Evolutionary conservation across 2,113 vertebrate species (phyloP).

Genomic region (Centropus unirufus): DNA sequence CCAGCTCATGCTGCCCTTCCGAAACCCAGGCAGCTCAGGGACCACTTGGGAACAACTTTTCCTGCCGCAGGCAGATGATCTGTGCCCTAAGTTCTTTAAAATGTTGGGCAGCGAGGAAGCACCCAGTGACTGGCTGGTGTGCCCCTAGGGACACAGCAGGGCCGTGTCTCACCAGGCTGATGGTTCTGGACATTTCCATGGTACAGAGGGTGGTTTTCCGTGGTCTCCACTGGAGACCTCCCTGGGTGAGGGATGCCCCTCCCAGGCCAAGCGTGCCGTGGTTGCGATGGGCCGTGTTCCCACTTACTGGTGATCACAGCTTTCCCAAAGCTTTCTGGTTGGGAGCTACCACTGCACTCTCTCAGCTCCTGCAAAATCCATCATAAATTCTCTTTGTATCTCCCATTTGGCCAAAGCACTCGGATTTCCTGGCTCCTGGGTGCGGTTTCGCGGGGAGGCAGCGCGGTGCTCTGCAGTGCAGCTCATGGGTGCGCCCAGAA

Average conservation of each 20-base stretch:
- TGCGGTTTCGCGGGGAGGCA: neutral
- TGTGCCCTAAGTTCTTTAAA: neutral
- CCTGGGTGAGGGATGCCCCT: neutral
- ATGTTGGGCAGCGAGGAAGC: neutral
- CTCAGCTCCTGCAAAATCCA: neutral
- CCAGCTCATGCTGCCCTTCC: neutral
- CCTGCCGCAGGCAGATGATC: no score
- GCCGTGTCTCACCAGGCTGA: neutral
- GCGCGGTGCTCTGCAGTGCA: neutral
- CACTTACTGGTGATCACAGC: rapidly evolving
- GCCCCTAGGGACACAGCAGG: neutral
- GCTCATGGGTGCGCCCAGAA: neutral
- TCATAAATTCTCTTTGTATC: neutral
- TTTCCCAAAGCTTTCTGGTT: neutral
- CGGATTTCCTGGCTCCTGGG: no score
- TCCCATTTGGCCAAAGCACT: neutral
- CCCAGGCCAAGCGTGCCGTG: rapidly evolving
- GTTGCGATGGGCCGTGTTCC: neutral
- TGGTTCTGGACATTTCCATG: rapidly evolving
- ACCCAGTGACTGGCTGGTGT: neutral
- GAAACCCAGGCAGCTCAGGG: neutral
- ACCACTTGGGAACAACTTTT: neutral
- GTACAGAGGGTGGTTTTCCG: neutral
- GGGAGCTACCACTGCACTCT: neutral
- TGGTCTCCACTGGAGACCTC: neutral